These are phyloP conservation scores for Ctenopoma kingsleyae DNA, from an alignment of 2,797 vertebrate species.

Conservation along the genomic window DNA sequence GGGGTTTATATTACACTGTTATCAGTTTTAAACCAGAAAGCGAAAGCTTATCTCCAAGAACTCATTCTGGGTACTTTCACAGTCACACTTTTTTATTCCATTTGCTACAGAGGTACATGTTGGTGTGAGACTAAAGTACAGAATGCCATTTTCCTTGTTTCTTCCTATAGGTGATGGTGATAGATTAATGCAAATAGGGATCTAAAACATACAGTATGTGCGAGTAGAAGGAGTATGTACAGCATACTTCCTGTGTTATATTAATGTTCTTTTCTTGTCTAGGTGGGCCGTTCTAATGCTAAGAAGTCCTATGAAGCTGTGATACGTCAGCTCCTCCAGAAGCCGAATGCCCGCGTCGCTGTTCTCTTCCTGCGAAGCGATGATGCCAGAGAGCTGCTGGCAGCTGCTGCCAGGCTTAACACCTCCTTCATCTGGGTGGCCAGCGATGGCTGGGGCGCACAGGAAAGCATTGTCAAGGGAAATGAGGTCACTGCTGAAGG, in stretches of 20 bases:
- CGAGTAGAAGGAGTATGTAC: neutral
- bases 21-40: conserved; percentile 60
- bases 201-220: neutral
- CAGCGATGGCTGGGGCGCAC: conserved; percentile 97
- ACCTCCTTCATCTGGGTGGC: conserved; percentile 98
- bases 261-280: conserved; percentile 31
- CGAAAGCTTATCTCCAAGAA: conserved; percentile 65
- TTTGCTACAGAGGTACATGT: conserved; percentile 41
- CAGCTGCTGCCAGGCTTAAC: conserved; percentile 92
- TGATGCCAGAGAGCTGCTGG: conserved; percentile 94
- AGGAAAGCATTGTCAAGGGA: conserved; percentile 96
- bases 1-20: conserved; percentile 65
- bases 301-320: conserved; percentile 96
- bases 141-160: conserved; percentile 23
- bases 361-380: conserved; percentile 97
- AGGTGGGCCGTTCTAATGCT: conserved; percentile 94
- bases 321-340: conserved; percentile 94
- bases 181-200: neutral
- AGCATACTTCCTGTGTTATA: neutral
- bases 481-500: conserved; percentile 94
- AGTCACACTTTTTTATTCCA: conserved; percentile 55
- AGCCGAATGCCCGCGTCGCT: conserved; percentile 94
- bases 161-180: neutral
- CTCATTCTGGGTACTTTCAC: conserved; percentile 48
- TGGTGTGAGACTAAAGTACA: conserved; percentile 13